Base-by-base conservation (phyloP, 2,888 invertebrate genomes). In the Drosophila cognata region DNA sequence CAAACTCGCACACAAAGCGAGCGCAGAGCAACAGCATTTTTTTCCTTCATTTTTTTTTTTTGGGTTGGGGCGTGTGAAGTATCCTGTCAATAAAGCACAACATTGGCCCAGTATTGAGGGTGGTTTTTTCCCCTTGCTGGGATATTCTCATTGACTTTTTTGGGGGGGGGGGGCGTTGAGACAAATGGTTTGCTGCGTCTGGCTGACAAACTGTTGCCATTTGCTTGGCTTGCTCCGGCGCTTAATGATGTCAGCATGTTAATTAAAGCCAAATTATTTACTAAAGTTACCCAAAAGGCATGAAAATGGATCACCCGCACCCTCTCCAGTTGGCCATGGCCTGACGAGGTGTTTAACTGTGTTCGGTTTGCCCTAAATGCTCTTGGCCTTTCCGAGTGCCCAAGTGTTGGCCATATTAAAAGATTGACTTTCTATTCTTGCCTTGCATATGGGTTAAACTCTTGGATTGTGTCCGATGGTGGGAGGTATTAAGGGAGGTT, bases 211-310 rank as follows among this genome's bases (percentile, higher is more conserved):
- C 87, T 83, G 84, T 86, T 84, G 84, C 88, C 84, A 88, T 86
- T 82, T 75, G 55, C 71, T 83, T 81, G 67, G 60, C 67, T 53
- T 48, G 65, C 69, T 55, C 74, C 63, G 51, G 31, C 61, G 25
- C 68, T 51, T 90, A 89, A 90, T 91, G 90, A 90, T 89, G 91
- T 89, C 91, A 89, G 83, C 83, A 90, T 89, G 91, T 90, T 92
- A 91, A 91, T 92, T 91, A 92, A 91, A 90, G 87, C 87, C 91
- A 91, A 91, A 91, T 92, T 91, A 91, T 91, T 91, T 90, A 82
- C 89, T 86, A 85, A 91, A 84, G 68, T 72, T 72, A 41, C 55
- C 68, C 56, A 33, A 59, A 67, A 57, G 35, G 25, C 59, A 71
- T 43, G 25, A 28, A 70, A 64, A 21, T 33, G 63, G 29, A 29